Conservation (phyloP, 1,140 invertebrate genomes). For the Brachionus calyciflorus region DNA sequence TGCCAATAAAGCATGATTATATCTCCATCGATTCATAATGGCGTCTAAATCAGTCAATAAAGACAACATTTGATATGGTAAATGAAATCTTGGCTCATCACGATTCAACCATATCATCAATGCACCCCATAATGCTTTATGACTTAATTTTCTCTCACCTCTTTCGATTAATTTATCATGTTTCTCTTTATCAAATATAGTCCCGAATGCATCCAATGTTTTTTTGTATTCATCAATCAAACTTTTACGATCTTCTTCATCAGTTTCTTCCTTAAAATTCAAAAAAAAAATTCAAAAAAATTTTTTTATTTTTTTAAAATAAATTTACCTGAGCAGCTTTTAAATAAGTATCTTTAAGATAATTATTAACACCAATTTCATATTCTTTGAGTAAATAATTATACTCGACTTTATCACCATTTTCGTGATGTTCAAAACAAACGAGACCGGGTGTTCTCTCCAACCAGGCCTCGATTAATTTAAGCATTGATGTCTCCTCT, state of each 20-base stretch:
- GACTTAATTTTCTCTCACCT: slow-evolving; percentile 81
- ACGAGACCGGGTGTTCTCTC: slow-evolving; percentile 87
- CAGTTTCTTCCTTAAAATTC: slow-evolving; percentile 64
- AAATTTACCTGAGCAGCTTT: slow-evolving; percentile 29
- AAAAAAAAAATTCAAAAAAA: background rate
- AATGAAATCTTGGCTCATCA: slow-evolving; percentile 91
- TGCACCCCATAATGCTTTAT: slow-evolving; percentile 86
- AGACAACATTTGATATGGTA: slow-evolving; percentile 84
- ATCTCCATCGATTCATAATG: slow-evolving; percentile 97
- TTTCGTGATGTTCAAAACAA: slow-evolving; percentile 71
- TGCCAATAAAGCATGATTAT: slow-evolving; percentile 98
- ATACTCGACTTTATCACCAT: slow-evolving; percentile 26
- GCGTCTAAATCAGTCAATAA: slow-evolving; percentile 96
- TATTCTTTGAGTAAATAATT: slow-evolving; percentile 82
- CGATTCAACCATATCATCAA: slow-evolving; percentile 95
- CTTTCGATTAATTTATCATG: slow-evolving; percentile 68
- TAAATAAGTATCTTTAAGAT: slow-evolving; percentile 63
- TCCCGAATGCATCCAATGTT: slow-evolving; percentile 76
- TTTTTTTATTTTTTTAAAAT: background rate
- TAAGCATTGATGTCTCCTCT: slow-evolving; percentile 75
- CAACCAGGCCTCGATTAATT: slow-evolving; percentile 84
- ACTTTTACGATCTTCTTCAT: slow-evolving; percentile 65
- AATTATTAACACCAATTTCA: slow-evolving; percentile 70
- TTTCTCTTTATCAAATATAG: slow-evolving; percentile 77
- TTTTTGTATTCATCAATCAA: slow-evolving; percentile 72